Percentiles rank a stretch among this genome's conserved stretches.
Evolutionary conservation across 2,797 vertebrate species (phyloP).

Genomic region (Girardinus metallicus): DNA sequence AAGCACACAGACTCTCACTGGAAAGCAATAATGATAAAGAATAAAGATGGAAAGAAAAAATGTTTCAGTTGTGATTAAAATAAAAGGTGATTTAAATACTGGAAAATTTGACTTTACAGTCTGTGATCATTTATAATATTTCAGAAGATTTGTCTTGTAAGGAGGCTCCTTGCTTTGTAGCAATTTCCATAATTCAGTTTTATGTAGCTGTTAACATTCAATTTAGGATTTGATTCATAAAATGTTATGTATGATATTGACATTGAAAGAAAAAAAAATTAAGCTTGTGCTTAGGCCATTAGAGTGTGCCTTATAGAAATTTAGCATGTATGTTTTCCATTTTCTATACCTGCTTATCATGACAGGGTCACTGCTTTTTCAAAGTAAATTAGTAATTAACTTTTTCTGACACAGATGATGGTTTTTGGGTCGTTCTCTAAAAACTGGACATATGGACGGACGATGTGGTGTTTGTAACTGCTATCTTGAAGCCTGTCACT

Average conservation of each 20-base stretch:
- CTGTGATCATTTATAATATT: not conserved
- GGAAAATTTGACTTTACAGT: constrained; percentile 32
- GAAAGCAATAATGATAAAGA: not conserved
- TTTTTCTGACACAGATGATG: not conserved
- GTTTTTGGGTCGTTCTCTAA: not conserved
- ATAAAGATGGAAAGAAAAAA: not conserved
- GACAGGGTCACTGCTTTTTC: not conserved
- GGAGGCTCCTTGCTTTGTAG: not conserved
- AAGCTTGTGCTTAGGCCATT: not conserved
- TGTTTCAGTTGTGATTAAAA: not conserved
- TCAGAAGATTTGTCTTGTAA: not conserved
- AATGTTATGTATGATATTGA: not conserved
- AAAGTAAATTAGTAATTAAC: not conserved
- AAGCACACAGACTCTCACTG: not conserved
- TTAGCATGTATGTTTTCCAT: not conserved
- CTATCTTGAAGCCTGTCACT: not conserved
- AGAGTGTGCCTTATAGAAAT: not conserved
- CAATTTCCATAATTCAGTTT: not conserved
- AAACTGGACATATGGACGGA: not conserved
- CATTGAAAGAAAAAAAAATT: not conserved
- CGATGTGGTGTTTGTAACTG: not conserved
- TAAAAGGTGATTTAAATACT: constrained; percentile 50
- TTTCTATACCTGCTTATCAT: not conserved
- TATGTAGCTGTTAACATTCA: not conserved
- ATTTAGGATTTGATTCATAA: not conserved